Conservation (phyloP, 2,113 vertebrate species). For the Heloderma charlesbogerti region DNA sequence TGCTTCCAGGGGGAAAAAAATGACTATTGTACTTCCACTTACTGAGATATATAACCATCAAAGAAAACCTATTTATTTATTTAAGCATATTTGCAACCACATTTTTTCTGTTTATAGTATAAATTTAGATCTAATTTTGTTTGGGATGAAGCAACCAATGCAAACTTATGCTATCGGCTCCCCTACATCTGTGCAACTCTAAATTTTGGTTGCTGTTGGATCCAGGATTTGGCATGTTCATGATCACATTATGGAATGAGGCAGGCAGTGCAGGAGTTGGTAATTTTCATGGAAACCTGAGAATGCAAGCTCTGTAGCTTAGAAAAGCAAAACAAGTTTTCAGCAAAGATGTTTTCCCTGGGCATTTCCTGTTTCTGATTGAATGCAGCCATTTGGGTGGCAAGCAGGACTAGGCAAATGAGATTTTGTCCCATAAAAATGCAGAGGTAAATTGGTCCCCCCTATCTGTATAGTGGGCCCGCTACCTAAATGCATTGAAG, state of each 20-base stretch:
- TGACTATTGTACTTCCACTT: not conserved
- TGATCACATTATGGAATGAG: not conserved
- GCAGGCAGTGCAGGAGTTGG: not conserved
- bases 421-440: no score
- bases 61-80: not conserved
- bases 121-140: conserved; percentile 33
- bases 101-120: not conserved
- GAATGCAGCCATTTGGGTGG: not conserved
- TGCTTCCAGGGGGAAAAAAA: not conserved
- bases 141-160: not conserved
- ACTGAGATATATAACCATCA: not conserved
- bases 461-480: not conserved
- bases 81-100: not conserved
- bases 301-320: no score
- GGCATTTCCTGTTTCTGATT: not conserved
- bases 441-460: not conserved
- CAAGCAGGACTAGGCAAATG: not conserved
- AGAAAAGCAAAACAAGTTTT: not conserved
- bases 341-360: not conserved
- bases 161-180: not conserved
- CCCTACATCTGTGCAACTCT: not conserved
- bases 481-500: not conserved
- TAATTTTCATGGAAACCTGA: not conserved
- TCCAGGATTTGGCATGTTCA: not conserved
- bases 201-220: not conserved